Base-by-base conservation (phyloP, 35 echinoderm and acorn worm genomes). In the Heliocidaris erythrogramma region DNA sequence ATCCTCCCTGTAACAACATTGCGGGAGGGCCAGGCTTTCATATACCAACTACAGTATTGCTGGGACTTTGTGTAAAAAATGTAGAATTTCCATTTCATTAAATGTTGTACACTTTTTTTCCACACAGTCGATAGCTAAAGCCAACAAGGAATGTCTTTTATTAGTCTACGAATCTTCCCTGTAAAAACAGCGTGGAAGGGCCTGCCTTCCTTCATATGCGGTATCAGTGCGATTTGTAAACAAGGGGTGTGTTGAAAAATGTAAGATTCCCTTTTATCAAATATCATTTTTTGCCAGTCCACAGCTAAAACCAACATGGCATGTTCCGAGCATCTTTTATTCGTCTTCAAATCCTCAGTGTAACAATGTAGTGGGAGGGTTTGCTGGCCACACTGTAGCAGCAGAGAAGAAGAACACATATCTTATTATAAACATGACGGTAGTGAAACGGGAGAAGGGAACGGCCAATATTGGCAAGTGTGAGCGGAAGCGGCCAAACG, bases 401-500 rank as follows among this genome's bases (percentile, higher is more conserved):
- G 65, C 21, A 78, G 65, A 27, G n/a, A 24, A 78, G 27, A 78
- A 4, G 27, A 78, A 21, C 65, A 7, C 65, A 78, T 78, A 78
- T 27, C 65, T 78, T 78, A 78, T 78, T n/a, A 78, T 78, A 78
- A 78, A 78, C 65, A 78, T 78, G 65, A 78, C 17, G 87, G 87
- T 21, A 9, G 31, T 35, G 87, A 89, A 89, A 89, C 31, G 24
- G 32, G 87, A 89, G 87, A 89, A 32, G 30, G 87, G 47, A 47
- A 48, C 87, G 31, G 30, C 31, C 87, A 89, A 16, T 89, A 89
- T 89, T 89, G 47, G 87, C 31, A 32, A 89, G 87, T 89, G 87
- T 48, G 47, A 89, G 87, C 31, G 47, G 87, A 89, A 32, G 87
- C 65, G 21, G 65, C 18, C 65, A 18, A 78, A 27, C 65, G 65